Evolutionary conservation across 2,797 vertebrate species (phyloP), one percentile per base, ranked within the genome.

Genomic region (Aeoliscus strigatus): DNA sequence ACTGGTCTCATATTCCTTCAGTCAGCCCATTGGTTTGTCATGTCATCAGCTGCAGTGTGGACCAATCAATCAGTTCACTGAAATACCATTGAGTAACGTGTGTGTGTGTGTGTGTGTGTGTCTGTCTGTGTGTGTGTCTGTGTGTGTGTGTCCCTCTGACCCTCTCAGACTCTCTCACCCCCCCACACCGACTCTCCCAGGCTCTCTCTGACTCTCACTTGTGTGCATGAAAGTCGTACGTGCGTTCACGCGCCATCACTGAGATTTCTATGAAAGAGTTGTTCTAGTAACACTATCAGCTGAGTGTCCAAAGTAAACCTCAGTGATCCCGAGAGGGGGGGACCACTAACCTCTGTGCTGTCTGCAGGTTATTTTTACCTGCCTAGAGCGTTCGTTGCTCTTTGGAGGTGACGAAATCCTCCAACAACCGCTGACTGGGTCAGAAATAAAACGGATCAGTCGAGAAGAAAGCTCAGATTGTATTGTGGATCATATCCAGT

Each of bases 271-370:
- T 44, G 83, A 84, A 88, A 42, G 28, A 29, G 14, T n/a, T 41
- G n/a, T 86, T 87, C 83, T 61, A 28, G 51, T 76, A 50, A 84
- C 27, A 39, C 66, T 83, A 81, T 86, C 82, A 66, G 44, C 53
- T 9, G 33, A 28, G 24, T 18, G 31, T 65, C 48, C 51, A 83
- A 67, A 73, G 80, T 51, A 83, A 86, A 87, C 59, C 27, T 5
- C 66, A 71, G 43, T 64, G 64, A 79, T 77, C n/a, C n/a, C n/a
- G n/a, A 77, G 9, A 23, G 77, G 58, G 73, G 73, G n/a, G n/a
- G n/a, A n/a, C n/a, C n/a, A 81, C 75, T 86, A 71, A 66, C 73
- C 74, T 72, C 73, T 54, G 44, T 81, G 77, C 60, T 81, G 77
- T 60, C 68, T 72, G 15, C 32, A 11, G 55, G 68, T 66, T 85